These are phyloP conservation scores for Nymphalis polychloros DNA, from an alignment of 2,888 invertebrate genomes.

Conservation along the genomic window DNA sequence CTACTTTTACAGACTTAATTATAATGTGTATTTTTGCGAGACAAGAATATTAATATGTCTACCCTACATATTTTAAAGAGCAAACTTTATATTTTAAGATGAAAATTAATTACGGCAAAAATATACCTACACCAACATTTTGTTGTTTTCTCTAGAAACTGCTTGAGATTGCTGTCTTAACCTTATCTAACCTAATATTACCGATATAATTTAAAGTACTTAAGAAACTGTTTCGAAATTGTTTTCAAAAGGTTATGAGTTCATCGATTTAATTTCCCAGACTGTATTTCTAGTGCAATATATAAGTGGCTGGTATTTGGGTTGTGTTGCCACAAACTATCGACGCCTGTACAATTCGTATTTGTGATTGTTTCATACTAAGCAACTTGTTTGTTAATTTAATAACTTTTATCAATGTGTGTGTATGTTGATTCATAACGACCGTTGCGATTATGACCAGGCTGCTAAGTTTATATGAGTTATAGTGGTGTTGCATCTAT, in stretches of 20 bases:
- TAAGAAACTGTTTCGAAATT: slow-evolving; percentile 7
- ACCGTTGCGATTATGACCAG: neutral
- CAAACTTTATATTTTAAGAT: neutral
- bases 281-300: neutral
- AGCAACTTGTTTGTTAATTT: neutral
- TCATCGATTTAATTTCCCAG: slow-evolving; percentile 16
- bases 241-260: slow-evolving; percentile 14
- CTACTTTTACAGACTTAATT: too few species aligned
- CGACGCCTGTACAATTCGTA: neutral
- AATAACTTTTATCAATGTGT: neutral
- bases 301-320: slow-evolving; percentile 10
- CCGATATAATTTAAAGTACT: slow-evolving; percentile 8
- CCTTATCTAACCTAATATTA: neutral
- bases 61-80: neutral
- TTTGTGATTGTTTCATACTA: slow-evolving; percentile 2
- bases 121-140: neutral
- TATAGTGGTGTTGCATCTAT: slow-evolving; percentile 20
- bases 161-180: neutral
- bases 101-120: neutral
- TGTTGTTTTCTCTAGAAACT: neutral
- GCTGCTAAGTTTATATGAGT: slow-evolving; percentile 6
- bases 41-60: too few species aligned
- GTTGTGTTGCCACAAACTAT: slow-evolving; percentile 5
- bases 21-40: too few species aligned
- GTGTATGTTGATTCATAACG: neutral